phyloP scores from a whole-genome alignment of 1,140 invertebrate genomes.

The Watersipora subatra region DNA sequence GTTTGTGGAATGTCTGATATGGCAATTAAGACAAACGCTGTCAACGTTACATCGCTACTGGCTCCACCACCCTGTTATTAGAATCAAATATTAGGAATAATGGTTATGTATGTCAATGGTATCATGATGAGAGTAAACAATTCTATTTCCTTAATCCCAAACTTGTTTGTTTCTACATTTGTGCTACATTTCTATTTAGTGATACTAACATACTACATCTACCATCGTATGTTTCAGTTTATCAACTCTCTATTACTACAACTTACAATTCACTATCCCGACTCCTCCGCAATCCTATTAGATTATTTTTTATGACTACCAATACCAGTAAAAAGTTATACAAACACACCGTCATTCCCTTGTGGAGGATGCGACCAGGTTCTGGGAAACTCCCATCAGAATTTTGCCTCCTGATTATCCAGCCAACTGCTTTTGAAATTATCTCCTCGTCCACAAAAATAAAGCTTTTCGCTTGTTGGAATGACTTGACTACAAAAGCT shows the following conservation, averaged over 20 bases:
- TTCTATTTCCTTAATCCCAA: background rate
- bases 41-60: slow-evolving; percentile 58
- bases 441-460: slow-evolving; percentile 61
- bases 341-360: slow-evolving; percentile 25
- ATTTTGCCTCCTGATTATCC: slow-evolving; percentile 62
- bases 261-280: too few relatives aligned
- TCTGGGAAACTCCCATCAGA: slow-evolving; percentile 67
- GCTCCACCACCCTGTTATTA: slow-evolving; percentile 53
- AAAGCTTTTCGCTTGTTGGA: slow-evolving; percentile 63
- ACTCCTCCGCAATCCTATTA: background rate
- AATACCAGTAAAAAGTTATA: too few relatives aligned
- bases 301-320: background rate
- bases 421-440: slow-evolving; percentile 58
- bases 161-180: too few relatives aligned
- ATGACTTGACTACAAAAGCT: slow-evolving; percentile 72
- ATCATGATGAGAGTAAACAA: too few relatives aligned
- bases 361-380: slow-evolving; percentile 26
- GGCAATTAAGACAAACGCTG: slow-evolving; percentile 66
- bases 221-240: too few relatives aligned
- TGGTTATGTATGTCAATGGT: too few relatives aligned
- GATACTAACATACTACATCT: too few relatives aligned
- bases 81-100: too few relatives aligned
- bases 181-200: too few relatives aligned
- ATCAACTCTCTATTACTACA: too few relatives aligned
- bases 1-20: slow-evolving; percentile 68